Conservation (phyloP, 37 sponge, comb jelly and placozoan genomes). For the Halisarca cf. caerulea region DNA sequence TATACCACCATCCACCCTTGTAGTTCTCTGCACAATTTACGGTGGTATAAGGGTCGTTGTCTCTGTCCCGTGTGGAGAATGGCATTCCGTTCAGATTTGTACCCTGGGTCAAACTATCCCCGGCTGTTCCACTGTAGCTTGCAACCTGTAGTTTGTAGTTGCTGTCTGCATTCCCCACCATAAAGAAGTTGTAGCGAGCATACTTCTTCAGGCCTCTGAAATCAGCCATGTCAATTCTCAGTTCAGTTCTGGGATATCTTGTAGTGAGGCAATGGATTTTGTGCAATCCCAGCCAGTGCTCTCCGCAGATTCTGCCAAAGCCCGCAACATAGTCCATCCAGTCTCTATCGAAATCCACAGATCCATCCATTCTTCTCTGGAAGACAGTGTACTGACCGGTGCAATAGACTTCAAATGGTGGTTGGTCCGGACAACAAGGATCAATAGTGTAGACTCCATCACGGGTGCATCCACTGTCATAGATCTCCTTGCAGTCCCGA, state of each 20-base stretch:
- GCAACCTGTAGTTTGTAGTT: not conserved
- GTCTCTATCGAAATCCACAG: not conserved
- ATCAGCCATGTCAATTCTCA: constrained; percentile 1
- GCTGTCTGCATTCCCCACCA: not conserved
- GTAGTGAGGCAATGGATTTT: constrained; percentile 27
- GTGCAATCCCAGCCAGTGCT: constrained; percentile 25
- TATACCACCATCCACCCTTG: constrained; percentile 15
- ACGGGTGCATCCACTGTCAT: not conserved
- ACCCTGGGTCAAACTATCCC: not conserved
- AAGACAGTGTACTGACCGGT: constrained; percentile 4
- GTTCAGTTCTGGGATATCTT: not conserved
- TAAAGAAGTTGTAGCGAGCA: constrained; percentile 8
- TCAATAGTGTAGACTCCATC: constrained; percentile 22
- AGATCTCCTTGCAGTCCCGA: constrained; percentile 4
- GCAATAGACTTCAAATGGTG: constrained; percentile 6
- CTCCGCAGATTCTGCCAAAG: not conserved
- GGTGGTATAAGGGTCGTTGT: not conserved
- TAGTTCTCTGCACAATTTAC: constrained; percentile 4
- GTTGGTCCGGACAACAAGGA: not conserved
- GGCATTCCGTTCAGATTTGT: not conserved
- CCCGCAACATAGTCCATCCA: constrained; percentile 15
- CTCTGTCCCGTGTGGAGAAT: not conserved
- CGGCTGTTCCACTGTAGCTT: constrained; percentile 2
- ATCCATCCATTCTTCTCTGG: constrained; percentile 27
- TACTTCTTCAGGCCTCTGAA: not conserved